Evolutionary conservation across 2,113 vertebrate genomes (phyloP).

Genomic region (Mugil cephalus): DNA sequence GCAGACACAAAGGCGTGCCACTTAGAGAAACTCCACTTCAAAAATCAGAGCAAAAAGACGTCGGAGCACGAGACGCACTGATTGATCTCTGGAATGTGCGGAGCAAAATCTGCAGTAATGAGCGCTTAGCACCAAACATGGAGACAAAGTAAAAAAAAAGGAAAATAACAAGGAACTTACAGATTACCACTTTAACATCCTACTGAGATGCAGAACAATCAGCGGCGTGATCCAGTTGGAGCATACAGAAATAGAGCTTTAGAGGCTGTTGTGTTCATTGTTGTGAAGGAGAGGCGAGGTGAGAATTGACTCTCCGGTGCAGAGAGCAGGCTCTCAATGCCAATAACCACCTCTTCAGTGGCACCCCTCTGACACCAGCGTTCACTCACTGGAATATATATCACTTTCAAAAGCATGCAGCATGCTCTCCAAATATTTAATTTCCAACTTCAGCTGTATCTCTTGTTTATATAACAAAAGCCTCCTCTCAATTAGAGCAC

Average conservation of each 20-base stretch:
- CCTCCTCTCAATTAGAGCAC: slow-evolving; percentile 66
- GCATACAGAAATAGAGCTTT: slow-evolving; percentile 63
- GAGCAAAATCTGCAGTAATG: slow-evolving; percentile 58
- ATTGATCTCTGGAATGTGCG: slow-evolving; percentile 41
- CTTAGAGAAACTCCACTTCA: slow-evolving; percentile 49
- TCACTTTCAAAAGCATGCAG: slow-evolving; percentile 50
- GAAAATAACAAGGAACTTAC: slow-evolving; percentile 38
- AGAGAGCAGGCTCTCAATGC: slow-evolving; percentile 61
- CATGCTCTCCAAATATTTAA: slow-evolving; percentile 69
- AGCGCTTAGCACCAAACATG: slow-evolving; percentile 56
- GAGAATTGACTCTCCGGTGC: slow-evolving; percentile 61
- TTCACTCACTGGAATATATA: slow-evolving; percentile 58
- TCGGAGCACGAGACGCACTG: not conserved
- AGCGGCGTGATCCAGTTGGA: slow-evolving; percentile 26
- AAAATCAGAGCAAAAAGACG: slow-evolving; percentile 5
- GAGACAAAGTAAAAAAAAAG: slow-evolving; percentile 46
- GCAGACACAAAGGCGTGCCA: slow-evolving; percentile 23
- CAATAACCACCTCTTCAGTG: slow-evolving; percentile 66
- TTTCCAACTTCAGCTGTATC: slow-evolving; percentile 68
- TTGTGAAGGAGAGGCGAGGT: slow-evolving; percentile 60
- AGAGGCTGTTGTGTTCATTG: slow-evolving; percentile 62
- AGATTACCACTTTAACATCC: slow-evolving; percentile 49
- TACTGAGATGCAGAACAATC: slow-evolving; percentile 51
- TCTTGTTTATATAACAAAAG: slow-evolving; percentile 75
- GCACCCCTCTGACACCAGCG: slow-evolving; percentile 50